Evolutionary conservation across 2,113 vertebrate genomes (phyloP), one percentile per base, ranked within the genome.

Genomic region (Baryphthengus martii): DNA sequence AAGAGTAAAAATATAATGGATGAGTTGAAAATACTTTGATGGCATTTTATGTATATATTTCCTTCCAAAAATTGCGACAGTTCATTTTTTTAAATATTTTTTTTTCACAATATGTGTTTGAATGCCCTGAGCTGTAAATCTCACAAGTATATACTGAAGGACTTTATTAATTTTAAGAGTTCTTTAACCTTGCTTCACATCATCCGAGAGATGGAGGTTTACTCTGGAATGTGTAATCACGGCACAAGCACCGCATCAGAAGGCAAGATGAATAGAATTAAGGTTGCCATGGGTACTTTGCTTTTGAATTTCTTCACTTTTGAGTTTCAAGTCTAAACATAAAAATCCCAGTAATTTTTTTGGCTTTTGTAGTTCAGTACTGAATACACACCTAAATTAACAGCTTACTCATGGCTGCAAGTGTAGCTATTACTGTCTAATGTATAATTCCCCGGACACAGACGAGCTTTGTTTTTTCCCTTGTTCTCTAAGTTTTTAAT

Each of bases 401-500:
- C 1, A 3, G 73, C 79, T 81, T 89, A 66, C 71, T 96, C 1
- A 2, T 58, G 88, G 73, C 66, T 85, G 59, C 88, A 94, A 95
- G 75, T 80, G 68, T 87, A 72, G 50, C 73, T 82, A 76, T 96
- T 96, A 93, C 59, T 55, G 76, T 89, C 58, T 94, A 88, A 94
- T 71, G 18, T 79, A 37, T 89, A 96, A 95, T 85, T 96, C 72
- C 94, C 53, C 16, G 26, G 87, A 72, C 3, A 0, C 77, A 63
- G 50, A 86, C 71, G 40, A 70, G 87, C 76, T 95, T 93, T 87
- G 70, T 85, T 94, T 97, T 94, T 96, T 19, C 26, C 37, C 56
- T 93, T 77, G 33, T 96, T 96, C 79, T 95, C 67, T 35, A 56
- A 82, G 96, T 90, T 94, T 96, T 93, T 97, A 94, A 94, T 93